Evolutionary conservation across 2,888 invertebrate species (phyloP), one percentile per base, ranked within the genome.

Genomic region (Meiosimyza decipiens): DNA sequence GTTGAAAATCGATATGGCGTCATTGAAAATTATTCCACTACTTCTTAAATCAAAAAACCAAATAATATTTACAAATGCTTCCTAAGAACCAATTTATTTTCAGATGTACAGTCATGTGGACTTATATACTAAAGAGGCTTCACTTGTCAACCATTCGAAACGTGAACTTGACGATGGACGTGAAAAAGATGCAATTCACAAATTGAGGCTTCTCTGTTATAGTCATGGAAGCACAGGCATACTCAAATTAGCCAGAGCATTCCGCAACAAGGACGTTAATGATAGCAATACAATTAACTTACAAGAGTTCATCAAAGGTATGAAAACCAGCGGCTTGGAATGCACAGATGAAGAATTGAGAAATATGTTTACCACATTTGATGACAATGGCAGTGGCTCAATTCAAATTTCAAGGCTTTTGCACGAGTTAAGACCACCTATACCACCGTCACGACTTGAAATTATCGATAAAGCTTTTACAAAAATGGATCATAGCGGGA

Each of bases 231-330:
- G 96, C 49, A 91, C 91, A 40, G 97, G 97, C 71, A 96, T 98
- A 83, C 89, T 97, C 81, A 95, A 94, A 1, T 88, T 98, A 62
- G 94, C 94, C 80, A 94, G 95, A 83, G 88, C 93, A 77, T 97
- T 98, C 86, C 92, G 95, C 66, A 90, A 94, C 67, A 95, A 98
- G 93, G 97, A 98, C 83, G 94, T 97, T 75, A 96, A 98, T 85
- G 94, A 94, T 54, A 97, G 92, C 87, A 94, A 93, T 84, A 89
- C 91, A 59, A 85, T 98, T 72, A 95, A 91, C 82, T 88, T 90
- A 73, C 93, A 94, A 15, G 97, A 98, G 86, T 96, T 98, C 84
- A 84, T 89, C 6, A 90, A 92, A 76, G 97, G 97, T 1, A 88
- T 97, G 75, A 88, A 88, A 71, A 94, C 96, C 76, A 91, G 92